Evolutionary conservation across 1,140 invertebrate genomes (phyloP).

Genomic region (Nephila pilipes): DNA sequence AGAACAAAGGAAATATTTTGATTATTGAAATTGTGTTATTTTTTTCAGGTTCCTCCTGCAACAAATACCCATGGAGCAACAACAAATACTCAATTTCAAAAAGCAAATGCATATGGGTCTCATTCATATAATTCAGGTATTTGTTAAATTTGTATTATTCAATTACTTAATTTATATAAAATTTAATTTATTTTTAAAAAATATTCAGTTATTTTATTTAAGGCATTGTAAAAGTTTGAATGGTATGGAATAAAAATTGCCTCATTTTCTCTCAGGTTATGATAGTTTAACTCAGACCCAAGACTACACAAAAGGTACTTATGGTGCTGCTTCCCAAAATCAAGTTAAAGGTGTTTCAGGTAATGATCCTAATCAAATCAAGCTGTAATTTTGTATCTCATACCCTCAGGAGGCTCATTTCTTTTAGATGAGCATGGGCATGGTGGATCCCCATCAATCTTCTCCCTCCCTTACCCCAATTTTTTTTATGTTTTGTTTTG

Average conservation of each 20-base stretch:
- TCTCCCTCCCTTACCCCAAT: no score
- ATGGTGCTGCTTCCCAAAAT: constrained; percentile 82
- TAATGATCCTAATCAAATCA: constrained; percentile 77
- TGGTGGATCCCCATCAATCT: no score
- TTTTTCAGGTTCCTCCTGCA: constrained; percentile 80
- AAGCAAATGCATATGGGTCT: constrained; percentile 80
- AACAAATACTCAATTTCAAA: constrained; percentile 81
- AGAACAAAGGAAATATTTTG: background rate
- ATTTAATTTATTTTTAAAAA: no score
- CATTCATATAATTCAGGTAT: constrained; percentile 80
- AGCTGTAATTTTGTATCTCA: background rate
- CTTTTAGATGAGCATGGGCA: no score
- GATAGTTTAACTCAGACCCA: constrained; percentile 84
- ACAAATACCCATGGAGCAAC: constrained; percentile 82
- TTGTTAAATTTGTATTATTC: background rate
- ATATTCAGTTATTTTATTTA: background rate
- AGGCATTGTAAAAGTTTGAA: background rate
- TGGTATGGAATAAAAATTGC: background rate
- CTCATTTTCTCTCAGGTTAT: constrained; percentile 84
- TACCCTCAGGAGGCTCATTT: no score
- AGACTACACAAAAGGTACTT: constrained; percentile 84
- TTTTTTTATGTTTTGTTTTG: no score
- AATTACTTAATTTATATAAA: background rate
- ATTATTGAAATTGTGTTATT: background rate
- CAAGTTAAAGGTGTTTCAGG: constrained; percentile 84